Base-by-base conservation (phyloP, 1,140 invertebrate species). In the Caenorhabditis latens region DNA sequence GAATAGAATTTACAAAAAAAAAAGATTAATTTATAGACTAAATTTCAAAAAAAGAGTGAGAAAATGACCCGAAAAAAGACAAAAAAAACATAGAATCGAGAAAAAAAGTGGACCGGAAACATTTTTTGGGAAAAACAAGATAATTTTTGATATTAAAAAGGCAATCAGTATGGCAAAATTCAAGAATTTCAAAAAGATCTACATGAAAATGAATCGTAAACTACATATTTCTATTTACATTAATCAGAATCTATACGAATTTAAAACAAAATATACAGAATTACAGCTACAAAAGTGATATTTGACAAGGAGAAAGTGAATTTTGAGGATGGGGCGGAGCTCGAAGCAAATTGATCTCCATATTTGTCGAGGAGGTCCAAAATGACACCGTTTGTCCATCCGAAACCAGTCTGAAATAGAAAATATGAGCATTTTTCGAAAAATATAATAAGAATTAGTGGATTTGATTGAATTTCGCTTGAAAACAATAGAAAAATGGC, bases 351-450 rank as follows among this genome's bases (percentile, higher is more conserved):
- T n/a, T 88, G 87, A 50, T 90, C 85, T 19, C 91, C 91, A 58
- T 92, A 92, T 53, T 87, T 90, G 55, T 90, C 89, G 42, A 92
- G 83, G 48, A 92, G 84, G 84, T 92, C 91, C 19, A 92, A 89
- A 79, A 92, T 91, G 1, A 92, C 91, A 13, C 91, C 91, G 53
- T 92, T 98, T 0, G 96, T 96, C 97, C 97, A 98, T 4, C 97
- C 97, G 92, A 98, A 98, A 13, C 97, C 97, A 21, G 95, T 94
- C 92, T 98, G 96, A 57, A 89, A 89, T 43, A 48, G 8, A 55
- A 14, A 32, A 32, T 8, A 14, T 53, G 2, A 11, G 16, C 0
- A 63, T 58, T 24, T 84, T 55, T 14, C 14, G n/a, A 55, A 14
- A 84, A 24, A 57, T n/a, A n/a, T n/a, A n/a, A n/a, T n/a, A n/a